Conservation (phyloP, 2,113 vertebrate species). For the Connochaetes taurinus region DNA sequence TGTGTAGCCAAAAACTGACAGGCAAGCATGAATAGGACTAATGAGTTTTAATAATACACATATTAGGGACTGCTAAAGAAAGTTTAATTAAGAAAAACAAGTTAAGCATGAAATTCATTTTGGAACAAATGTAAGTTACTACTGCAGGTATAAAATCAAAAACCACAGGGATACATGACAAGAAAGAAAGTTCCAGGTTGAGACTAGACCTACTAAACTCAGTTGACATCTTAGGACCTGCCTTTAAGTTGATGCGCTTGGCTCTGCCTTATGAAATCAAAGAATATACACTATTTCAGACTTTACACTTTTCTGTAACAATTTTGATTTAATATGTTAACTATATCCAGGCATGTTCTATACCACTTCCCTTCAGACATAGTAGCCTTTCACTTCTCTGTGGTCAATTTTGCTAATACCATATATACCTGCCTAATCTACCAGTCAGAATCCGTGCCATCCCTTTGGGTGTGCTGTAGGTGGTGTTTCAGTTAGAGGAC, state of each 20-base stretch:
- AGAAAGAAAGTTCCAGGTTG: constrained; percentile 66
- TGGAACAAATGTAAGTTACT: constrained; percentile 74
- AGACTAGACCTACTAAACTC: constrained; percentile 30
- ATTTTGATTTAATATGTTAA: constrained; percentile 31
- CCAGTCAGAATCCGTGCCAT: accelerated
- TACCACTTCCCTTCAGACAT: background rate
- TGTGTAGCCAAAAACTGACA: constrained; percentile 73
- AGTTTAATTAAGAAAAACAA: constrained; percentile 85
- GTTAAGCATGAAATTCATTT: constrained; percentile 83
- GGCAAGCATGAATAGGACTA: constrained; percentile 78
- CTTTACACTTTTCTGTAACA: constrained; percentile 23
- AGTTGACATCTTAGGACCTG: constrained; percentile 27
- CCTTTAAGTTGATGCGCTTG: background rate
- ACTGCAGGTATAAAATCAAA: constrained; percentile 60
- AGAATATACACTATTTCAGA: background rate
- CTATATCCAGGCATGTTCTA: background rate
- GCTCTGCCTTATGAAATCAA: background rate
- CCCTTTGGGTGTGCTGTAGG: background rate
- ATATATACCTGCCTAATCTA: background rate
- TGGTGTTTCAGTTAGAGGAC: background rate
- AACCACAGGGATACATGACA: constrained; percentile 47
- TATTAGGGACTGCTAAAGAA: constrained; percentile 78
- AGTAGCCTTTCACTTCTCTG: background rate
- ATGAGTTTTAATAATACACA: constrained; percentile 81
- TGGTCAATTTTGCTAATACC: background rate